Base-by-base conservation (phyloP, 92 coral and sea anemone species). In the Desmophyllum pertusum region DNA sequence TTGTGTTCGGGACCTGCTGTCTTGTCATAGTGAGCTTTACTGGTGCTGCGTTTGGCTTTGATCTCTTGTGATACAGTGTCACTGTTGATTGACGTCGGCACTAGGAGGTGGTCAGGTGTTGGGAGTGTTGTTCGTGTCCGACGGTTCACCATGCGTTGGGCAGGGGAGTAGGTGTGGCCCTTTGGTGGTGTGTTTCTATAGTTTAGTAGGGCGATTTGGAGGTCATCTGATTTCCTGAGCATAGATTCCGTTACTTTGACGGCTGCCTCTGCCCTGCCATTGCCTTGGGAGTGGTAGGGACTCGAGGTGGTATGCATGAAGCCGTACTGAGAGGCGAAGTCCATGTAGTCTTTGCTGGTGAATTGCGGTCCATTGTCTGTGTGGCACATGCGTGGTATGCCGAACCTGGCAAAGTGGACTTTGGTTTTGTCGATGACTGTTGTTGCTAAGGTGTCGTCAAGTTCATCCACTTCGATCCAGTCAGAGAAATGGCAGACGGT, bases 301-400 rank as follows among this genome's bases (percentile, higher is more conserved):
- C 45, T 38, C 15, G 61, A 37, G 59, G 48, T 76, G 30, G 51
- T 31, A 75, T 43, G 63, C 10, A 31, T 9, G 35, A 57, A 57
- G 6, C 33, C 65, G 11, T 31, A 35, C n/a, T 70, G 39, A 19
- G 42, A 42, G 14, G 45, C 2, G 48, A 5, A 64, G 66, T 40
- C 39, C 33, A 3, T 72, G 37, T 77, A 83, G 18, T 77, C 80
- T 45, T 80, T 41, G 55, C 87, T 79, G 17, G 70, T 59, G 83
- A 78, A 87, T 53, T 87, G 91, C 15, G 94, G 79, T 0, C 89
- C 85, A 37, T 91, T 91, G 77, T 90, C 90, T 1, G 88, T 81
- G 87, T 86, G 90, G 80, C 81, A 86, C n/a, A 86, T 46, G 10
- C 23, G 35, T 43, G 93, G 93, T 35, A 81, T 73, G 30, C 85